A percentile compares a stretch with the other conserved stretches of the same genome.
Conservation (phyloP, 2,888 invertebrate species). For the Octodonta nipae region DNA sequence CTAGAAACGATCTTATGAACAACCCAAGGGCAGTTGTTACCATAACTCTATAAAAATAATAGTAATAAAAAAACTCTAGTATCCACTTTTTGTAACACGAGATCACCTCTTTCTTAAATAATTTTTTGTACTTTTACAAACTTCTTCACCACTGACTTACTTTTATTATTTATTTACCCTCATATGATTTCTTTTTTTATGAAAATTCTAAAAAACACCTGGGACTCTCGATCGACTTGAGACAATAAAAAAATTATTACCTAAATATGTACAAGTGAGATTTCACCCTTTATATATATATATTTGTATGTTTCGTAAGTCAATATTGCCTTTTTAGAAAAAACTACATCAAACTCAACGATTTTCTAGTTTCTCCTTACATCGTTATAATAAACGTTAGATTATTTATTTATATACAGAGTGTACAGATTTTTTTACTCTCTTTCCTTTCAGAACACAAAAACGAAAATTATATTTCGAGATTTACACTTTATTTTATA, state of each 20-base stretch:
- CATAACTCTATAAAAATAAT: constrained; percentile 22
- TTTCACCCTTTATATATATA: constrained; percentile 6
- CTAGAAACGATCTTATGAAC: too few species aligned
- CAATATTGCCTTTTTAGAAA: constrained; percentile 13
- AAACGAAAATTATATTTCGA: too few species aligned
- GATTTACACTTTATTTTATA: too few species aligned
- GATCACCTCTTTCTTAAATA: constrained; percentile 35
- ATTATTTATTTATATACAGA: constrained; percentile 20
- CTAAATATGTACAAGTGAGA: constrained; percentile 14
- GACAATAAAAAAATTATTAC: too few species aligned
- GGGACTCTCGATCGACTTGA: too few species aligned
- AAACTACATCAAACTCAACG: constrained; percentile 18
- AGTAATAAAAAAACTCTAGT: constrained; percentile 25
- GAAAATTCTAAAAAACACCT: too few species aligned
- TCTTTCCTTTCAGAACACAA: background rate
- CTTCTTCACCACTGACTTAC: constrained; percentile 16
- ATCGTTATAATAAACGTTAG: constrained; percentile 12
- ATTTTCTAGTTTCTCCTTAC: constrained; percentile 20
- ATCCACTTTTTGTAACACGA: constrained; percentile 30
- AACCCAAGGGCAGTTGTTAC: constrained; percentile 16
- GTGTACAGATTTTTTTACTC: constrained; percentile 17
- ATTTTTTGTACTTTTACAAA: constrained; percentile 34
- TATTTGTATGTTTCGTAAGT: constrained; percentile 9
- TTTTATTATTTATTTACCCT: too few species aligned
- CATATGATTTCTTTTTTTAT: too few species aligned